These are phyloP conservation scores for Eupelmus urozonus DNA, from an alignment of 2,888 invertebrate species.

Conservation along the genomic window DNA sequence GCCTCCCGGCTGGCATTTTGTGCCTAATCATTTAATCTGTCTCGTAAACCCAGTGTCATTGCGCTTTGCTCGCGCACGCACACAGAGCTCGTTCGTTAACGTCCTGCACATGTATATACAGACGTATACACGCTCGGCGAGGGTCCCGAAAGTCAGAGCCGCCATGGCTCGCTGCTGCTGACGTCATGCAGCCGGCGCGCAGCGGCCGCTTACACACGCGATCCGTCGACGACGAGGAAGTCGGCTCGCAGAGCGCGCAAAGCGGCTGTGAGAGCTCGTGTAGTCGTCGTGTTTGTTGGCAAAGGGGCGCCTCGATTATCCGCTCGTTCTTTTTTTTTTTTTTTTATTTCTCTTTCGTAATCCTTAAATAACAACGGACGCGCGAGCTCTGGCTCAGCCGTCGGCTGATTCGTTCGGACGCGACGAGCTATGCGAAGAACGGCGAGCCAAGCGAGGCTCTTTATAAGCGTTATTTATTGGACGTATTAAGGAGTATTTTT, in stretches of 20 bases:
- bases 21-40: slow-evolving; percentile 66
- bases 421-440: slow-evolving; percentile 27
- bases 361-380: slow-evolving; percentile 44
- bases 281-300: slow-evolving; percentile 58
- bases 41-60: slow-evolving; percentile 65
- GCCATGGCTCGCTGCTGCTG: slow-evolving; percentile 64
- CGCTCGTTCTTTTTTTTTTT: slow-evolving; percentile 32
- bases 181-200: slow-evolving; percentile 63
- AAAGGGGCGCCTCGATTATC: slow-evolving; percentile 66
- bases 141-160: slow-evolving; percentile 42
- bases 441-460: slow-evolving; percentile 22
- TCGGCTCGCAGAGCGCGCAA: too few species aligned
- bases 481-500: slow-evolving; percentile 17
- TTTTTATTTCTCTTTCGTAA: slow-evolving; percentile 37
- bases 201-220: slow-evolving; percentile 18
- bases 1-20: slow-evolving; percentile 46
- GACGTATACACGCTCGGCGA: slow-evolving; percentile 40
- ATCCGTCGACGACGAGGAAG: slow-evolving; percentile 43
- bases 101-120: slow-evolving; percentile 10
- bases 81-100: slow-evolving; percentile 5
- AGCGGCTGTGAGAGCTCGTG: background rate
- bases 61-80: slow-evolving; percentile 55
- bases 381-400: background rate
- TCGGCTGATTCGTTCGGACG: slow-evolving; percentile 44
- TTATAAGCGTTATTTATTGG: slow-evolving; percentile 39